A percentile compares a stretch with the other conserved stretches of the same genome.
Evolutionary conservation across 2,113 vertebrate genomes (phyloP).

Genomic region (Chloroceryle aenea): DNA sequence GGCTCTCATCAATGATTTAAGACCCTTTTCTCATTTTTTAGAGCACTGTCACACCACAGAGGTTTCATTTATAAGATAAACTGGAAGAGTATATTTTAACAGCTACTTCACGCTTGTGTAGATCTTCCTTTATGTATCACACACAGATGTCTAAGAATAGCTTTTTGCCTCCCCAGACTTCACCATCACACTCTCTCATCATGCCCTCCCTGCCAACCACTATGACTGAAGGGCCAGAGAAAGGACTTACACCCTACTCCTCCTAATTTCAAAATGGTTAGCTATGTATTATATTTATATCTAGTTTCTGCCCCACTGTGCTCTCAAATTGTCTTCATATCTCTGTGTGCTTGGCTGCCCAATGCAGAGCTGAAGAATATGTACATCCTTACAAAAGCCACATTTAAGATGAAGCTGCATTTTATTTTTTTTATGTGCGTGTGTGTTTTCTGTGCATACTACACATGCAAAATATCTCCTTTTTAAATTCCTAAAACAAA

Average conservation of each 20-base stretch:
- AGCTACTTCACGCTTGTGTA: not conserved
- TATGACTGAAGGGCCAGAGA: not conserved
- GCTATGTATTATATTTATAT: not conserved
- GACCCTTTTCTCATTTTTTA: not conserved
- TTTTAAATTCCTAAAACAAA: not conserved
- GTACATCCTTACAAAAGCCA: not conserved
- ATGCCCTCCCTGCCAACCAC: not conserved
- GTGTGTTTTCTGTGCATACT: not conserved
- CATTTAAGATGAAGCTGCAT: not conserved
- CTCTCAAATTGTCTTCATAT: not conserved
- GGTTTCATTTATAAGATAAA: not conserved
- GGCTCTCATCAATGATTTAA: not conserved
- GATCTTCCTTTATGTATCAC: not conserved
- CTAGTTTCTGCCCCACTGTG: not conserved
- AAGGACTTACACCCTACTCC: not conserved
- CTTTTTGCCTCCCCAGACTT: not conserved
- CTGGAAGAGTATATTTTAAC: not conserved
- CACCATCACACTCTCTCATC: not conserved
- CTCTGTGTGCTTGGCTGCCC: not conserved
- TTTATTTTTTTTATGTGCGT: not conserved
- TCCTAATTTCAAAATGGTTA: not conserved
- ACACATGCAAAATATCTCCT: not conserved
- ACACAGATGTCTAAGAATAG: not conserved
- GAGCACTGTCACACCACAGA: fast-evolving
- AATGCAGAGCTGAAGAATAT: not conserved